phyloP scores from a whole-genome alignment of 2,888 invertebrate species.

The Glaucopsyche alexis region DNA sequence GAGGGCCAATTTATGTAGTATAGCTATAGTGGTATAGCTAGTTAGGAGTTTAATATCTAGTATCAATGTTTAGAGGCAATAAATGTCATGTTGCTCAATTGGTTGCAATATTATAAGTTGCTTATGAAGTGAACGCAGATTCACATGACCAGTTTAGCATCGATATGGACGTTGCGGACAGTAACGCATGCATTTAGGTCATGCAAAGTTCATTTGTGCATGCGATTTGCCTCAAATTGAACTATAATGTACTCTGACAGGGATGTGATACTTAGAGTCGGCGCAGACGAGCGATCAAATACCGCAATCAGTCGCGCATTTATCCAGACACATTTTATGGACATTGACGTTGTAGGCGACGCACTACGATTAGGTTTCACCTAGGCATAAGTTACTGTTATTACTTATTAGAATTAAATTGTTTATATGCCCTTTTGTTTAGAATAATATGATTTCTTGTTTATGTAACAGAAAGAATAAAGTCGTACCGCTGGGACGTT shows the following conservation, averaged over 20 bases:
- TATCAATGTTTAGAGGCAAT: not conserved
- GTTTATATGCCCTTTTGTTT: no score
- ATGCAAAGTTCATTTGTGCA: slow-evolving; percentile 27
- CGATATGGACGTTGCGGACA: not conserved
- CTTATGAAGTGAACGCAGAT: not conserved
- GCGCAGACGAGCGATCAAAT: not conserved
- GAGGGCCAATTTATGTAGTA: no score
- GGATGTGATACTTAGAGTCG: not conserved
- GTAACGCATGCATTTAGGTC: slow-evolving; percentile 31
- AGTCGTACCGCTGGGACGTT: no score
- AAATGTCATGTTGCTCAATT: not conserved
- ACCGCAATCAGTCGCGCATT: no score
- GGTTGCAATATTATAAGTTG: not conserved
- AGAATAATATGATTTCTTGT: no score
- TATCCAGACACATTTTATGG: no score
- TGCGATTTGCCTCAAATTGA: slow-evolving; percentile 4
- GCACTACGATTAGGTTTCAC: no score
- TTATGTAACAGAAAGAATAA: no score
- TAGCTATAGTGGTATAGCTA: no score
- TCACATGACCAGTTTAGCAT: not conserved
- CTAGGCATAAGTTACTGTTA: no score
- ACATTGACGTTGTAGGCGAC: no score
- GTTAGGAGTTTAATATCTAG: not conserved
- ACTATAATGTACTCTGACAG: slow-evolving; percentile 25
- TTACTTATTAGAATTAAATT: no score